These are phyloP conservation scores for Catharus fuscescens DNA, from an alignment of 2,113 vertebrate genomes.

Conservation along the genomic window DNA sequence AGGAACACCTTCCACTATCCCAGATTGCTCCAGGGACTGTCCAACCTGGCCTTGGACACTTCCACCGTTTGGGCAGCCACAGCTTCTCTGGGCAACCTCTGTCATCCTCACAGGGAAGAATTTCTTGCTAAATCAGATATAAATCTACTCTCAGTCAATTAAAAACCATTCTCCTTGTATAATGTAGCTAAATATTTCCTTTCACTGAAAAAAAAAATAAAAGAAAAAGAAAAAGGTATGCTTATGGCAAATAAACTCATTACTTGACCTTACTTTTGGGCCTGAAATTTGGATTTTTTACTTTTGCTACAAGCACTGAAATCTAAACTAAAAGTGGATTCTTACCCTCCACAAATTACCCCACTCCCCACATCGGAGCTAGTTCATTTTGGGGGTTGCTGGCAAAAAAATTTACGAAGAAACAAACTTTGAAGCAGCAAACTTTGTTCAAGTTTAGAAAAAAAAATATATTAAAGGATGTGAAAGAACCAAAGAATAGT, in stretches of 20 bases:
- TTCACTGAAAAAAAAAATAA: background rate
- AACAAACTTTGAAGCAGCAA: background rate
- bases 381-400: background rate
- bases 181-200: background rate
- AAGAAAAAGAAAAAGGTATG: too few species aligned
- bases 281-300: background rate
- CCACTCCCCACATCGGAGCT: background rate
- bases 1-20: background rate
- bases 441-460: background rate
- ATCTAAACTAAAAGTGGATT: background rate
- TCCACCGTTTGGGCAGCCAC: background rate
- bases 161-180: background rate
- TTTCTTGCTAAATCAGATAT: background rate
- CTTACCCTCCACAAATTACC: background rate
- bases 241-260: background rate
- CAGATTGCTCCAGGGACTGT: background rate
- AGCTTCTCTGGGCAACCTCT: background rate
- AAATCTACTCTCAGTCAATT: background rate
- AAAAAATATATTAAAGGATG: background rate
- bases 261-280: background rate
- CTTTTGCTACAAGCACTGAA: background rate
- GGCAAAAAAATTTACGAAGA: background rate
- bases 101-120: background rate
- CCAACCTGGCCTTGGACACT: background rate
- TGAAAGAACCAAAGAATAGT: background rate